phyloP scores from a whole-genome alignment of 2,888 invertebrate species.

The Drosophila mulleri region DNA sequence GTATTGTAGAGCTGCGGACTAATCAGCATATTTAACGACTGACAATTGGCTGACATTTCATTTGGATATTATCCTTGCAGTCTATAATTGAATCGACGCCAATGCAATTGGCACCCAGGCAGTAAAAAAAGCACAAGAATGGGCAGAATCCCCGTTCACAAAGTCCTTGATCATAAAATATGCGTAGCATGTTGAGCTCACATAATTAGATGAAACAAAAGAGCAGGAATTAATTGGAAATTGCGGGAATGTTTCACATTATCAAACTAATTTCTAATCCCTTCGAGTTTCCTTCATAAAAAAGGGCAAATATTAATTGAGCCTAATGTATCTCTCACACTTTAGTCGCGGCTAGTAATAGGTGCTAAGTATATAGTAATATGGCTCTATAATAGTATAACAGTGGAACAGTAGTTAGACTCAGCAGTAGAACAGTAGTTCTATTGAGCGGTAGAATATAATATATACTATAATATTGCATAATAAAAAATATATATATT shows the following conservation, averaged over 20 bases:
- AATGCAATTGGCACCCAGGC: conserved; percentile 39
- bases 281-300: not conserved
- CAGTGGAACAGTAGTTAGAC: too few species aligned
- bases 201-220: conserved; percentile 8
- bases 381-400: too few species aligned
- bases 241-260: not conserved
- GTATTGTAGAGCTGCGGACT: conserved; percentile 13
- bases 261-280: not conserved
- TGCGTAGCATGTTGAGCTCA: conserved; percentile 16
- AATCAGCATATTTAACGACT: conserved; percentile 45
- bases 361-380: not conserved
- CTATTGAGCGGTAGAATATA: too few species aligned
- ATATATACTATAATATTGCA: too few species aligned
- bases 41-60: conserved; percentile 45
- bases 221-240: conserved; percentile 20
- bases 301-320: not conserved
- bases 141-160: not conserved
- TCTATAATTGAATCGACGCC: conserved; percentile 69
- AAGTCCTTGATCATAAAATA: conserved; percentile 3
- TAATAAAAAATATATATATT: too few species aligned
- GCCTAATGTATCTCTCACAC: not conserved
- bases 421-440: not conserved
- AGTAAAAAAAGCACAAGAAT: not conserved
- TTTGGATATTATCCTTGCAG: conserved; percentile 56
- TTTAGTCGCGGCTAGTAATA: not conserved